Base-by-base conservation (phyloP, 2,888 invertebrate genomes). In the Boloria euphrosyne region DNA sequence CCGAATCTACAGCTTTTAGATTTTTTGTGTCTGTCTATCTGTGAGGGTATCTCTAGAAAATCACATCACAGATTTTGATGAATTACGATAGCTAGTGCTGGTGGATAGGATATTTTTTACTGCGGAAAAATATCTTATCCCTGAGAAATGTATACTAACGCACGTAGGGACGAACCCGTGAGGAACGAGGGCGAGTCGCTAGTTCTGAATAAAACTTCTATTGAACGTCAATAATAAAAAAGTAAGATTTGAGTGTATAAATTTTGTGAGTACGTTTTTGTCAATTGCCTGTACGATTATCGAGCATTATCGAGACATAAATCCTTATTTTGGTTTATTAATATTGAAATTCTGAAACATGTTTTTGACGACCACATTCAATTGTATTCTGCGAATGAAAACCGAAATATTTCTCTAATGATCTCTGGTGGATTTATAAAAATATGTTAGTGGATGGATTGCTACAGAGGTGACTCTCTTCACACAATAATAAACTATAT, bases 401-500 rank as follows among this genome's bases (percentile, higher is more conserved):
- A 78, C 83, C 67, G 77, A 86, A 88, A 86, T 82, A 85, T 84
- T 84, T 82, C 80, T 76, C 88, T 92, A 92, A 92, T 90, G 89
- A 91, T 84, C 81, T 76, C 80, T 70, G 73, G 72, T 76, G 75
- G 78, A 80, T 84, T 87, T 81, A 87, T 83, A 89, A 87, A 87
- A 89, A 89, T 90, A 88, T 88, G 85, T 85, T 83, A 82, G 75
- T 68, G 79, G 78, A 78, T 73, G 74, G 76, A 80, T 83, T 82
- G 79, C 75, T 77, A 75, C 75, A 76, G 80, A 90, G 89, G 90
- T 90, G 90, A 82, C 84, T 82, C 83, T 85, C 86, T 90, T 90
- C 91, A 90, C 91, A 92, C 90, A 90, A 90, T 89, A 89, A 91
- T 90, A 90, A 89, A 85, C 78, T 78, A 76, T 82, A 89, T 90